These are phyloP conservation scores for Callitettix versicolor DNA, from an alignment of 1,140 invertebrate species.

Conservation along the genomic window DNA sequence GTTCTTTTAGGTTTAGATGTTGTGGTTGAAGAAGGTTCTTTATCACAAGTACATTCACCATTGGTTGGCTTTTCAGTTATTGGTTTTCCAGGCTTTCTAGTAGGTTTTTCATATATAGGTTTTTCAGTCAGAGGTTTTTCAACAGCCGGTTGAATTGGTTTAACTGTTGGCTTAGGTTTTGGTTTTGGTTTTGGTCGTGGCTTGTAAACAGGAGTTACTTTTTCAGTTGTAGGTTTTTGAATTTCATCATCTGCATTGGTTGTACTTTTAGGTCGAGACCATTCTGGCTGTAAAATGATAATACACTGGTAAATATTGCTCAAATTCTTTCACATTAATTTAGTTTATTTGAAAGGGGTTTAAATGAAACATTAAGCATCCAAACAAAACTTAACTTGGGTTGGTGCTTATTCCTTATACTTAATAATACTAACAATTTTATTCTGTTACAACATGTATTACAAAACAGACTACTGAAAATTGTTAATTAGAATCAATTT, in stretches of 20 bases:
- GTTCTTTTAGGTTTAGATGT: constrained; percentile 7
- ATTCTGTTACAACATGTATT: too few relatives aligned
- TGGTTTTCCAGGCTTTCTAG: background rate
- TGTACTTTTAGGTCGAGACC: constrained; percentile 55
- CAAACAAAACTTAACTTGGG: too few relatives aligned
- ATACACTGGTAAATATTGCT: too few relatives aligned
- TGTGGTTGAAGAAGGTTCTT: constrained; percentile 4
- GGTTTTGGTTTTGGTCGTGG: constrained; percentile 6
- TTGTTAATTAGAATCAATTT: too few relatives aligned
- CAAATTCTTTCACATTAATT: too few relatives aligned
- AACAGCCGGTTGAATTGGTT: constrained; percentile 12
- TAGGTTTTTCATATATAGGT: background rate
- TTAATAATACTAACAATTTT: too few relatives aligned
- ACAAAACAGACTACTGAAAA: too few relatives aligned
- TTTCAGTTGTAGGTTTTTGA: background rate
- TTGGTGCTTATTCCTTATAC: too few relatives aligned
- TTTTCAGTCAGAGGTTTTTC: constrained; percentile 3
- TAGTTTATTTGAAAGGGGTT: too few relatives aligned
- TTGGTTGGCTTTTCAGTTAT: background rate
- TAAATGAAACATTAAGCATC: too few relatives aligned
- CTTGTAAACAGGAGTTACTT: constrained; percentile 14
- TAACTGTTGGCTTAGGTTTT: constrained; percentile 5
- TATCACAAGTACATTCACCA: background rate
- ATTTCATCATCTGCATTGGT: constrained; percentile 24
- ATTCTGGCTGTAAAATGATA: constrained; percentile 46